Conservation (phyloP, 2,888 invertebrate genomes). For the Punctoribates punctum region DNA sequence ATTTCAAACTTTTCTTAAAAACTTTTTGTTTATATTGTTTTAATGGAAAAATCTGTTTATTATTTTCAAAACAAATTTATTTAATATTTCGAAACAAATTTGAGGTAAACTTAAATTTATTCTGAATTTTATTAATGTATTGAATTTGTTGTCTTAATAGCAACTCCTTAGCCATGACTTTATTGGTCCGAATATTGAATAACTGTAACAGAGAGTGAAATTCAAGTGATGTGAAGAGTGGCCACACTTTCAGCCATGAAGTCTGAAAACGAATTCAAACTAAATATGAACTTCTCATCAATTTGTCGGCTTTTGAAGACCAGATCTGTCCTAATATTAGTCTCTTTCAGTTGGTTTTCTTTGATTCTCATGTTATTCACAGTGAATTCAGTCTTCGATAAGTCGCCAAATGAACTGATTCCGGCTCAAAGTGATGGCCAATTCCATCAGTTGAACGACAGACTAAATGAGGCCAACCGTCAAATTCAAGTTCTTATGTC, state of each 20-base stretch:
- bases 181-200: too few species aligned
- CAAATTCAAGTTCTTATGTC: not conserved
- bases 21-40: too few species aligned
- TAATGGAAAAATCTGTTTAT: too few species aligned
- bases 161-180: too few species aligned
- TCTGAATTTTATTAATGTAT: too few species aligned
- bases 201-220: too few species aligned
- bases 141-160: too few species aligned
- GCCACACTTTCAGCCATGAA: not conserved
- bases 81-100: too few species aligned
- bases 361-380: not conserved
- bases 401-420: not conserved
- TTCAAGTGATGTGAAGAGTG: not conserved
- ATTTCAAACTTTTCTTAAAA: too few species aligned
- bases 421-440: not conserved
- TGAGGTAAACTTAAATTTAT: too few species aligned
- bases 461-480: constrained; percentile 19
- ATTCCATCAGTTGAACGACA: not conserved
- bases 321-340: not conserved
- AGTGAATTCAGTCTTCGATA: not conserved
- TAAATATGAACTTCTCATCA: not conserved
- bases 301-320: constrained; percentile 1
- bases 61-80: too few species aligned
- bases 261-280: not conserved
- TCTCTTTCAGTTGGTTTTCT: constrained; percentile 4